These are phyloP conservation scores for Synergus gifuensis DNA, from an alignment of 2,888 invertebrate genomes.

Conservation along the genomic window DNA sequence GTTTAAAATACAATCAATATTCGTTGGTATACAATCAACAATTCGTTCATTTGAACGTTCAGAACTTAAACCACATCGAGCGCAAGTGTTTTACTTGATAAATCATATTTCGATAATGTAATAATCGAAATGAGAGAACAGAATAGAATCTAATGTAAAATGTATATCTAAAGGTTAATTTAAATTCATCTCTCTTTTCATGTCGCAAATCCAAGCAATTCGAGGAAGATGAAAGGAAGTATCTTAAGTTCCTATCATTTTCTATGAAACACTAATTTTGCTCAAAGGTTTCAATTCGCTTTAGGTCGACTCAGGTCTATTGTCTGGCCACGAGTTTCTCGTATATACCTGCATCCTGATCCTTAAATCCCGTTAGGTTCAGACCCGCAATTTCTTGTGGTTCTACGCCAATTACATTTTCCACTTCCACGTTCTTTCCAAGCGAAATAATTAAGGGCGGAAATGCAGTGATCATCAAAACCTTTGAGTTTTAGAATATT, in stretches of 20 bases:
- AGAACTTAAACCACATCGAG: too few relatives aligned
- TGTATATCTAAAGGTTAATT: not conserved
- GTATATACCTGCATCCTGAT: conserved; percentile 35
- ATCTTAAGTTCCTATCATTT: conserved; percentile 19
- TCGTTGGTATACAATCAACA: too few relatives aligned
- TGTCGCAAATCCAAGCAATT: not conserved
- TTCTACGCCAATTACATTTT: conserved; percentile 34
- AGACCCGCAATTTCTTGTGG: conserved; percentile 37
- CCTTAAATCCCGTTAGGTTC: conserved; percentile 40
- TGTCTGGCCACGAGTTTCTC: conserved; percentile 24
- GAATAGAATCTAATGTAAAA: too few relatives aligned
- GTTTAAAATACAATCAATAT: too few relatives aligned
- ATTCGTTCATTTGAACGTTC: too few relatives aligned
- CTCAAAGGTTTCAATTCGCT: conserved; percentile 38
- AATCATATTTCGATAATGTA: too few relatives aligned
- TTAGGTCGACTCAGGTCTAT: conserved; percentile 30
- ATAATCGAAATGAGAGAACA: too few relatives aligned
- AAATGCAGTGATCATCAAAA: conserved; percentile 22
- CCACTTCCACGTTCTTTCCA: conserved; percentile 36
- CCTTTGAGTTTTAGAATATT: conserved; percentile 12
- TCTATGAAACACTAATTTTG: conserved; percentile 35
- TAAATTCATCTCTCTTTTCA: not conserved
- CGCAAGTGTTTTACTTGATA: too few relatives aligned
- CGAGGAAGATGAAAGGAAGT: conserved; percentile 20
- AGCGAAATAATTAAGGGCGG: conserved; percentile 27